These are phyloP conservation scores for Subacronicta megacephala DNA, from an alignment of 2,888 invertebrate species.

Conservation along the genomic window DNA sequence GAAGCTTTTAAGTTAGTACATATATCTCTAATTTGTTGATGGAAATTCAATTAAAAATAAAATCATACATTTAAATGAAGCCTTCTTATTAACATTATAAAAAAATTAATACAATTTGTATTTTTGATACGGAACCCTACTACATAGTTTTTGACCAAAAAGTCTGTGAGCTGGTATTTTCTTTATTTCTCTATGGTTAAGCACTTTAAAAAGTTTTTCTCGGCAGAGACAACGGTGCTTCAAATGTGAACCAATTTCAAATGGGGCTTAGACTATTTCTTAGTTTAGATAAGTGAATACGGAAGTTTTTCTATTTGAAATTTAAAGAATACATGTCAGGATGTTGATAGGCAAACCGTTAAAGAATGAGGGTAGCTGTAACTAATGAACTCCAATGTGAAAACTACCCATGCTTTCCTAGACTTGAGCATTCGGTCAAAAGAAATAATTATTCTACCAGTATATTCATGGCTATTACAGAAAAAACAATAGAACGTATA, in stretches of 20 bases:
- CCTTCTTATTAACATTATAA: no score
- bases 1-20: no score
- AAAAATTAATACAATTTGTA: no score
- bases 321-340: constrained; percentile 3
- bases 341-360: constrained; percentile 14
- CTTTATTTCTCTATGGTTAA: not conserved
- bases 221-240: not conserved
- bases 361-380: constrained; percentile 14
- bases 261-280: constrained; percentile 15
- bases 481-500: not conserved
- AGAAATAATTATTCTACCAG: no score
- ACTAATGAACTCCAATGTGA: constrained; percentile 13
- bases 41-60: no score
- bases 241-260: not conserved
- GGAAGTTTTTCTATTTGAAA: constrained; percentile 1
- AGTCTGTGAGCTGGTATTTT: not conserved
- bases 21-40: no score
- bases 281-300: constrained; percentile 3
- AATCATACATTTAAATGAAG: no score
- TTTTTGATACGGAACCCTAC: not conserved
- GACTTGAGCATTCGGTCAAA: no score
- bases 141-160: not conserved
- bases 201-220: not conserved
- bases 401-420: not conserved
- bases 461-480: not conserved